Conservation (phyloP, 2,797 vertebrate species). For the Dendrocincla fuliginosa region DNA sequence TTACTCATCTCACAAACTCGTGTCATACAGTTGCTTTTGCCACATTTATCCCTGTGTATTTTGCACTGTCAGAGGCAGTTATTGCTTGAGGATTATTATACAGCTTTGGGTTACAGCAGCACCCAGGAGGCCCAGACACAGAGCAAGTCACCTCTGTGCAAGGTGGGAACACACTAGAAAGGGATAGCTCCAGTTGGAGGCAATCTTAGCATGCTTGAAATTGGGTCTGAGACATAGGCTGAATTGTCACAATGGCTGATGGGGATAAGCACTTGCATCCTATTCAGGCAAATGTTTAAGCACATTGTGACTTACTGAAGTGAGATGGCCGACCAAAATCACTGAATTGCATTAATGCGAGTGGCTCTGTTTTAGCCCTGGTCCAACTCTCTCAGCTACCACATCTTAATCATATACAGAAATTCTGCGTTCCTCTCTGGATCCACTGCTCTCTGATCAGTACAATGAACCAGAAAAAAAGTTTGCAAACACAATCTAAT, state of each 20-base stretch:
- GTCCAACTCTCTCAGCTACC: neutral
- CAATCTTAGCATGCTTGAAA: neutral
- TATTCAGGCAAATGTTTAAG: neutral
- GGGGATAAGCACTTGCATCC: neutral
- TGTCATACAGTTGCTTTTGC: neutral
- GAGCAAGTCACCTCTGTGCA: neutral
- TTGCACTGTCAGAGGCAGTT: neutral
- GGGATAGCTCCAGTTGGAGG: neutral
- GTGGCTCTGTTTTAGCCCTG: neutral
- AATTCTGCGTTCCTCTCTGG: neutral
- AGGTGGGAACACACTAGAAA: neutral
- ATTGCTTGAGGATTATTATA: neutral
- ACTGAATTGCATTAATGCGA: neutral
- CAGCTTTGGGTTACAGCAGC: neutral
- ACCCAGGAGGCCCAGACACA: neutral
- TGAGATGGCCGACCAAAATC: neutral
- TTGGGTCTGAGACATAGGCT: neutral
- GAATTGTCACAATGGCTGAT: neutral
- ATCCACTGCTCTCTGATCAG: neutral
- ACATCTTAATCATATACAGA: neutral
- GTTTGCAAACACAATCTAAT: conserved; percentile 54
- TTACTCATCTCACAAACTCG: neutral
- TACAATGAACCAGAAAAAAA: conserved; percentile 47
- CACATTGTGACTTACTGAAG: neutral
- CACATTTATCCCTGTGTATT: neutral